Base-by-base conservation (phyloP, 2,797 vertebrate genomes). In the Octomys mimax region DNA sequence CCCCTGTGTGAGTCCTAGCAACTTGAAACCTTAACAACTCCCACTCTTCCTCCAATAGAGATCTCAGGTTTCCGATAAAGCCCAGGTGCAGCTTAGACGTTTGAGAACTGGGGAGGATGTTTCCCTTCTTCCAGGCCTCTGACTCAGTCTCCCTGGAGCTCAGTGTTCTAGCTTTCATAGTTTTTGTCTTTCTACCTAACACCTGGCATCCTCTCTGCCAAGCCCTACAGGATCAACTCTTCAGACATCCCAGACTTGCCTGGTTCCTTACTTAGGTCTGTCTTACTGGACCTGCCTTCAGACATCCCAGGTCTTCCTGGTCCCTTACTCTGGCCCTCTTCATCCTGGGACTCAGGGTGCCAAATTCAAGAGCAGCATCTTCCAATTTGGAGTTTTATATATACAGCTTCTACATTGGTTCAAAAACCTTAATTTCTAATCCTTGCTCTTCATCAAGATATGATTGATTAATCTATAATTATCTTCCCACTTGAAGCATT, bases 371-470 rank as follows among this genome's bases (percentile, higher is more conserved):
- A 91, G n/a, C 42, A 91, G 54, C 5, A 61, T 36, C 62, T 82
- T 61, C 39, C 62, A 71, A n/a, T 33, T 19, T 2, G 70, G 81
- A 68, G 31, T 73, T 70, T 66, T 54, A 79, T 66, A 92, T 3
- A 49, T 49, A 66, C 1, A 31, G 39, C n/a, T 92, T 93, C 42
- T 66, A 57, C 1, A 36, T 21, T 33, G n/a, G 87, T 49, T 70
- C 70, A 64, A 19, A 19, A 12, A 18, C 70, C n/a, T 79, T 92
- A 79, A 79, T 61, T 87, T 93, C 73, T 84, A 78, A 54, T 68
- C n/a, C 68, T 95, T 90, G 28, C 6, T 78, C 54, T 33, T 64
- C 36, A 52, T 80, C 66, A 85, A 83, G 83, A 52, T 36, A 95
- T 6, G 82, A 52, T 3, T 73, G 57, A 77, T 66, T 92, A 75